Conservation (phyloP, 2,113 vertebrate species). For the Petaurus breviceps region DNA sequence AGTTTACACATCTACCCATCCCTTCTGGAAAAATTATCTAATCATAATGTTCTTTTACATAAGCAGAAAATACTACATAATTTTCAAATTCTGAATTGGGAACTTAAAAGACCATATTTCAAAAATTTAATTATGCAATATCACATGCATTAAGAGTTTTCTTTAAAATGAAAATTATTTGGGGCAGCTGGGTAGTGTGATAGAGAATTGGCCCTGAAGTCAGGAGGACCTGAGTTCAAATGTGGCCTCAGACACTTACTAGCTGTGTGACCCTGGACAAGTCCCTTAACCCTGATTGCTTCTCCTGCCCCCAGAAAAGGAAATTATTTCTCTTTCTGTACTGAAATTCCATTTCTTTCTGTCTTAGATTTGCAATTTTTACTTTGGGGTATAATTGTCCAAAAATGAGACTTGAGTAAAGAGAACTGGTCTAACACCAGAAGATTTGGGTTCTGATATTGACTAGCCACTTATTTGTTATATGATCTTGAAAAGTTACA, state of each 20-base stretch:
- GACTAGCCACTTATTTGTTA: background rate
- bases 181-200: background rate
- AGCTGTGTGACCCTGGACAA: too few species aligned
- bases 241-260: too few species aligned
- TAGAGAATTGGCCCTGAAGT: background rate
- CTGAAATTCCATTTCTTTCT: background rate
- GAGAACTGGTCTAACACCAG: background rate
- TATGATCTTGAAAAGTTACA: background rate
- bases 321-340: background rate
- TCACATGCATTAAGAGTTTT: background rate
- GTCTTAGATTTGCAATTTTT: background rate
- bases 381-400: background rate
- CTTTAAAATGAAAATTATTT: background rate
- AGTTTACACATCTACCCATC: fast-evolving
- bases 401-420: background rate
- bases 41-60: background rate
- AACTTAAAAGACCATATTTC: background rate
- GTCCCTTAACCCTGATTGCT: background rate
- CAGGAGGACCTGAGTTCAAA: background rate
- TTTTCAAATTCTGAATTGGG: background rate
- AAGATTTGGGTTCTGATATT: background rate
- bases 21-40: background rate
- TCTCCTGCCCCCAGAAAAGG: background rate
- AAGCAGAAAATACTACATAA: background rate
- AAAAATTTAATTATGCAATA: background rate